A percentile compares a stretch with the other conserved stretches of the same genome.
Evolutionary conservation across 2,797 vertebrate genomes (phyloP).

Genomic region (Pantherophis alleghaniensis): DNA sequence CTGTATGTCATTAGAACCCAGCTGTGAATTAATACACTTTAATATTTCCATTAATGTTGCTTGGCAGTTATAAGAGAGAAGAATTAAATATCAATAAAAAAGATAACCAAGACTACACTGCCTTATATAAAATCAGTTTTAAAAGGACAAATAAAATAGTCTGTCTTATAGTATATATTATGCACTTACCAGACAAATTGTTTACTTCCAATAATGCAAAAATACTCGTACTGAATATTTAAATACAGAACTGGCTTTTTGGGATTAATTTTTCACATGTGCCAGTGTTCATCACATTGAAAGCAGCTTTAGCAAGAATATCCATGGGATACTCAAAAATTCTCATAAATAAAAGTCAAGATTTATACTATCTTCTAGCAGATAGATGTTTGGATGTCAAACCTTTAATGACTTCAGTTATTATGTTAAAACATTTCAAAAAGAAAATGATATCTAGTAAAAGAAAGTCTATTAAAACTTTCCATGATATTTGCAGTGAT

Average conservation of each 20-base stretch:
- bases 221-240: neutral
- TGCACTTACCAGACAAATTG: neutral
- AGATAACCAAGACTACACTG: slow-evolving; percentile 50
- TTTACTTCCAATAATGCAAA: slow-evolving; percentile 3
- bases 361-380: neutral
- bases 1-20: slow-evolving; percentile 71
- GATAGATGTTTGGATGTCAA: neutral
- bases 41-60: slow-evolving; percentile 59
- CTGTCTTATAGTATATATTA: neutral
- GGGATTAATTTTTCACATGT: neutral
- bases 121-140: neutral
- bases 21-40: slow-evolving; percentile 66
- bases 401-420: neutral
- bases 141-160: neutral
- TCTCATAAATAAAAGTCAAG: neutral
- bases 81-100: slow-evolving; percentile 42
- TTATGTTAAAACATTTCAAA: neutral
- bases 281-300: neutral
- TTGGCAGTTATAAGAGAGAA: slow-evolving; percentile 40
- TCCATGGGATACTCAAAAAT: neutral
- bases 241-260: neutral
- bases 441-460: neutral
- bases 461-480: neutral
- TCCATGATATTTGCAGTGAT: neutral
- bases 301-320: neutral